These are phyloP conservation scores for Drosophila mercatorum DNA, from an alignment of 2,888 invertebrate genomes.

Conservation along the genomic window DNA sequence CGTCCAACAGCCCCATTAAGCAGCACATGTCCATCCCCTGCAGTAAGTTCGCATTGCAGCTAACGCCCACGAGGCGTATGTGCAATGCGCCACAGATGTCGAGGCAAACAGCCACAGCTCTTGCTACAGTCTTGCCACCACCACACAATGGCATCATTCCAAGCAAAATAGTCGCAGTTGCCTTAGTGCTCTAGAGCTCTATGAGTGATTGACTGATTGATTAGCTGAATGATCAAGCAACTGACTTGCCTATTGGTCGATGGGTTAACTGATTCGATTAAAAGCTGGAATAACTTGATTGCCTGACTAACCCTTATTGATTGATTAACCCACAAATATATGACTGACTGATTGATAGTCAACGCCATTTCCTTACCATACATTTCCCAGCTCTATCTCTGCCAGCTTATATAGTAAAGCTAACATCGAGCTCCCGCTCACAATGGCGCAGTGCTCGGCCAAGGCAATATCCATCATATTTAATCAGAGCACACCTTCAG, in stretches of 20 bases:
- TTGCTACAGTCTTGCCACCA: conserved; percentile 14
- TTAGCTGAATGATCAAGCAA: not conserved
- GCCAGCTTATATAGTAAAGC: not conserved
- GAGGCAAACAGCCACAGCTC: conserved; percentile 9
- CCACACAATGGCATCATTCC: conserved; percentile 23
- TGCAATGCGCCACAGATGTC: conserved; percentile 28
- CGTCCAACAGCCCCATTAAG: not conserved
- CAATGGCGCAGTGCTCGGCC: not conserved
- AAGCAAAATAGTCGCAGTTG: not conserved
- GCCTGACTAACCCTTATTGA: no score
- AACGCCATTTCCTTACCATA: not conserved
- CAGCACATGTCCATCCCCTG: conserved; percentile 15
- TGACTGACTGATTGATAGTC: not conserved
- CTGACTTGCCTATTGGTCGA: no score
- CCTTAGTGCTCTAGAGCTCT: not conserved
- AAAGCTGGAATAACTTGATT: no score
- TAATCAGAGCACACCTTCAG: conserved; percentile 4
- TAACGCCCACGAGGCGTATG: conserved; percentile 55
- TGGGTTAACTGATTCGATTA: no score
- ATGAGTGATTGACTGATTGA: not conserved
- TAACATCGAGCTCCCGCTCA: not conserved
- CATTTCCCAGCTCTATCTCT: not conserved
- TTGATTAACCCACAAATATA: not conserved
- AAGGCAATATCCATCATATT: not conserved
- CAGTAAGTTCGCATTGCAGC: conserved; percentile 45